Base-by-base conservation (phyloP, 2,797 vertebrate genomes). In the Crocidura indochinensis region DNA sequence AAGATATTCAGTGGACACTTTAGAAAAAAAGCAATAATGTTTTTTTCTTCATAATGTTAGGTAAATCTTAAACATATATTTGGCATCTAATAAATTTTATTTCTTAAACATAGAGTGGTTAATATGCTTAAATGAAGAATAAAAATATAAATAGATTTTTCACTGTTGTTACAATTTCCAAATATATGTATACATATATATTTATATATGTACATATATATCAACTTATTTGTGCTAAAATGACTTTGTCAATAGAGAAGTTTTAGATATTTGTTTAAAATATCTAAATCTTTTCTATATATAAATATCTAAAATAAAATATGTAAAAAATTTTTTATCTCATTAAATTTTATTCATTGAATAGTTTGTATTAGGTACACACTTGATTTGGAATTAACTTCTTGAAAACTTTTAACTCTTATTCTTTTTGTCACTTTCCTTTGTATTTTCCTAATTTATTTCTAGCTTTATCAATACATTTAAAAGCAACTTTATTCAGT, bases 51-150 rank as follows among this genome's bases (percentile, higher is more conserved):
- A 60, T 60, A 7, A 20, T 60, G 19, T 60, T 20, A 15, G 53
- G 53, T 56, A 56, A 14, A 56, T 56, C 38, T 64, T 84, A 60
- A 64, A 9, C 8, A 67, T 69, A 8, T 62, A 53, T 56, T 79
- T 73, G 90, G 56, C 74, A 87, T 62, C 44, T 84, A 56, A 1
- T 53, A 81, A 74, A 31, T 72, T 78, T 89, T 91, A 56, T 83
- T 86, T 85, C 19, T 93, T 75, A 91, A 65, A 51, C 47, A 27
- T 60, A 87, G 9, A 90, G 31, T 82, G 2, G 10, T 91, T 93
- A 82, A 84, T 88, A 83, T 87, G 9, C 15, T 68, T 17, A 91
- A 79, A 53, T 90, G 6, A 8, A 72, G 79, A 79, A 51, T 67
- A 69, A 68, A 68, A 44, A 31, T 19, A 84, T 78, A 10, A 91